These are phyloP conservation scores for Hormaphis cornu DNA, from an alignment of 1,140 invertebrate genomes.

Conservation along the genomic window DNA sequence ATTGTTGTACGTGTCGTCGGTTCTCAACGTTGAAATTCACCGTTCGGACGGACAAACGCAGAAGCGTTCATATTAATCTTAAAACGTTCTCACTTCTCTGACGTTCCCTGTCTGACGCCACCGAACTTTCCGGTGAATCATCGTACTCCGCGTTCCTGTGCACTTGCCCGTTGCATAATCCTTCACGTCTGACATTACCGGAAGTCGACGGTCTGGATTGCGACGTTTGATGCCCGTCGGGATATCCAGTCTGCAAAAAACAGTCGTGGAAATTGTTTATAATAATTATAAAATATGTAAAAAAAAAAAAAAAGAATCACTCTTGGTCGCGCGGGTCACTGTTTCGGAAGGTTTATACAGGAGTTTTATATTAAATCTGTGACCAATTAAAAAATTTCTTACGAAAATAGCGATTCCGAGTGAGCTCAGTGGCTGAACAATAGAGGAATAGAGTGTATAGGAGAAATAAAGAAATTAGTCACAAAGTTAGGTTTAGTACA, in stretches of 20 bases:
- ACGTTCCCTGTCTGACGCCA: background rate
- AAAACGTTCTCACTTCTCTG: slow-evolving; percentile 15
- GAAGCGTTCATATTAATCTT: background rate
- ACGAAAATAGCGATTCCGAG: no score
- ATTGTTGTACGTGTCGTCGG: background rate
- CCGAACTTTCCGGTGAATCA: slow-evolving; percentile 6
- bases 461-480: no score
- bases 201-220: slow-evolving; percentile 17
- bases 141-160: background rate
- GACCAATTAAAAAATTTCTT: no score
- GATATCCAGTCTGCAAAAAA: slow-evolving; percentile 18
- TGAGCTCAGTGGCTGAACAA: no score
- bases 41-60: background rate
- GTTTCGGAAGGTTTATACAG: no score
- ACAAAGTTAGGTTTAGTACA: no score
- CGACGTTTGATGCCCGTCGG: slow-evolving; percentile 15
- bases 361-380: no score
- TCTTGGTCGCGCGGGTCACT: no score
- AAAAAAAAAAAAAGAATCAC: no score
- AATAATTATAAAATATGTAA: background rate
- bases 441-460: no score
- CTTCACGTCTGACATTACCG: slow-evolving; percentile 1
- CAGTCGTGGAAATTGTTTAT: background rate
- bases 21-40: background rate
- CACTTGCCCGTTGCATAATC: slow-evolving; percentile 12